phyloP scores from a whole-genome alignment of 2,888 invertebrate genomes.

The Dicyrtomina minuta region DNA sequence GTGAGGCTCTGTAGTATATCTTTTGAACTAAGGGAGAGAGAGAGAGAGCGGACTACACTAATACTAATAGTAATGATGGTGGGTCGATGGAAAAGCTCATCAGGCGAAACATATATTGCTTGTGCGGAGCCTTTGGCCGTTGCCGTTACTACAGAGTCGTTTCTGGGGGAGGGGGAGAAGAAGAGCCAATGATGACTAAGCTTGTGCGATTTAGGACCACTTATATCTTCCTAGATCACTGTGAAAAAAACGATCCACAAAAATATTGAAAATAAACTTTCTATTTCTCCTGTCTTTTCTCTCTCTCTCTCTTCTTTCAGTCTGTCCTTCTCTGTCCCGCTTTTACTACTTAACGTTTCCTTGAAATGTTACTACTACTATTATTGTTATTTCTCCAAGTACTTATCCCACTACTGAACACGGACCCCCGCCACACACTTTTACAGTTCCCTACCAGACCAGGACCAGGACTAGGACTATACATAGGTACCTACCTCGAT shows the following conservation, averaged over 20 bases:
- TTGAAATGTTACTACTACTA: no score
- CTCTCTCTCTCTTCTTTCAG: slow-evolving; percentile 18
- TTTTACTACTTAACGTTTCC: slow-evolving; percentile 1
- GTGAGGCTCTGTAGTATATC: background rate
- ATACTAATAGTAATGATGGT: slow-evolving; percentile 22
- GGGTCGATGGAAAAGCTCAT: slow-evolving; percentile 37
- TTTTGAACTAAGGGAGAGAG: background rate
- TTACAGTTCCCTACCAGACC: no score
- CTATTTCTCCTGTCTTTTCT: slow-evolving; percentile 15
- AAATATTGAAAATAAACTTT: slow-evolving; percentile 36
- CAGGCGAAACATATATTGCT: slow-evolving; percentile 21
- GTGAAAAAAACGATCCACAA: slow-evolving; percentile 23
- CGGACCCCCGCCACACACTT: no score
- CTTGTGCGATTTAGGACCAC: slow-evolving; percentile 40
- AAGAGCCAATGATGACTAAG: slow-evolving; percentile 40
- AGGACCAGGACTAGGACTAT: no score
- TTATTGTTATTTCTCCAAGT: background rate
- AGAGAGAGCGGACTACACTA: background rate
- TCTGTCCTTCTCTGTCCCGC: slow-evolving; percentile 7
- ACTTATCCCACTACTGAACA: no score
- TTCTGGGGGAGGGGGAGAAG: slow-evolving; percentile 30
- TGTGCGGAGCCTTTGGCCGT: no score
- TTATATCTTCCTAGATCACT: slow-evolving; percentile 34
- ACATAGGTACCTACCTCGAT: no score
- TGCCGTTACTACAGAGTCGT: slow-evolving; percentile 3